These are phyloP conservation scores for Ctenosaura bakeri DNA, from an alignment of 2,797 vertebrate genomes.

Conservation along the genomic window DNA sequence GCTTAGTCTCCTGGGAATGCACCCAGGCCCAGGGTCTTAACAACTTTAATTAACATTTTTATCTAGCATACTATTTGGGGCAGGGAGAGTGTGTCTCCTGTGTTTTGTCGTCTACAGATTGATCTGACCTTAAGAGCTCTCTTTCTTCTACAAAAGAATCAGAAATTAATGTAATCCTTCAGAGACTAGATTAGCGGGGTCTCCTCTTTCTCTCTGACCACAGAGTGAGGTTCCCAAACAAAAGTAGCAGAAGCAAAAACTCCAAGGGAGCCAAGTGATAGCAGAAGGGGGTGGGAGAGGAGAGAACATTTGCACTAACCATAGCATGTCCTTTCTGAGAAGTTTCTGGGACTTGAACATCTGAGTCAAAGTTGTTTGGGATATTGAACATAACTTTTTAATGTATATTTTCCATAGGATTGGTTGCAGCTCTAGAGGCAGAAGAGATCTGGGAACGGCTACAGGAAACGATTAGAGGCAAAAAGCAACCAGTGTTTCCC, in stretches of 20 bases:
- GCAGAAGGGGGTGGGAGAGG: background rate
- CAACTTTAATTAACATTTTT: slow-evolving; percentile 33
- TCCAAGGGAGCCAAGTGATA: background rate
- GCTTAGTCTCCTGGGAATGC: background rate
- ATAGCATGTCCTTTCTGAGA: background rate
- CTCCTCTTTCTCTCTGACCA: background rate
- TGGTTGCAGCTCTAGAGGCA: background rate
- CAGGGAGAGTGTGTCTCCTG: background rate
- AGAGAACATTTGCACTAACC: background rate
- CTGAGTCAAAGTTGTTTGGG: background rate
- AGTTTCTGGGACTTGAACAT: background rate
- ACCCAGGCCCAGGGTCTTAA: slow-evolving; percentile 12
- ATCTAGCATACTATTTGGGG: slow-evolving; percentile 12
- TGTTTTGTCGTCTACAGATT: slow-evolving; percentile 29
- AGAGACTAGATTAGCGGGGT: slow-evolving; percentile 5
- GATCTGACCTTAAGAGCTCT: slow-evolving; percentile 17
- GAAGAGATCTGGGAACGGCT: background rate
- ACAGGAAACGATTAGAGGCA: background rate
- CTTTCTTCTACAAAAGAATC: slow-evolving; percentile 20
- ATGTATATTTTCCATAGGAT: background rate
- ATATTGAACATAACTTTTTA: background rate
- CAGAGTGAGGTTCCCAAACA: background rate
- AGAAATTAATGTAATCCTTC: slow-evolving; percentile 23
- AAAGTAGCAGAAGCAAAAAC: background rate
- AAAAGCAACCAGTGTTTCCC: background rate